Base-by-base conservation (phyloP, 1,140 invertebrate genomes). In the Nephotettix cincticeps region DNA sequence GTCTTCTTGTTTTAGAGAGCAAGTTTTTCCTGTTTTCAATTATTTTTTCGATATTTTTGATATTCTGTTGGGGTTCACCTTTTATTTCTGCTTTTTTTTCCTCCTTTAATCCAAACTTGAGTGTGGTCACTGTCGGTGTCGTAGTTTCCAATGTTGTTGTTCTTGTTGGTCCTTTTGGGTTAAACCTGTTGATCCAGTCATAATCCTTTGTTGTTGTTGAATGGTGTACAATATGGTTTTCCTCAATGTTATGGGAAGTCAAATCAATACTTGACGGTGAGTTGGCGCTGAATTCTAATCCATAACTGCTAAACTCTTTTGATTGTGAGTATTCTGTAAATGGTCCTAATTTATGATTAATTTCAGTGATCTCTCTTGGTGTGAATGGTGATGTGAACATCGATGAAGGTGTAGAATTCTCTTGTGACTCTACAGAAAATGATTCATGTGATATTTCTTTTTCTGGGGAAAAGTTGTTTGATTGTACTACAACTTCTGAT, bases 1-100 rank as follows among this genome's bases (percentile, higher is more conserved):
- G 56, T 43, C 69, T 72, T 47, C 70, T 70, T 1, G 72, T 68
- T 69, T 17, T 73, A 29, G 74, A 72, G 68, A 75, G 74, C 54
- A 75, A 67, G 23, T 30, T 70, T 58, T 73, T 73, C 21, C 74
- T 28, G 43, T 75, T 73, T 30, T 56, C 23, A 9, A 32, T 63
- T 14, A 63, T 63, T 63, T 61, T 40, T 6, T 65, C 29, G 3
- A 65, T 65, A 36, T 65, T 65, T 19, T 65, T 65, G 2, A 61
- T 61, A 29, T 61, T 61, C 28, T 61, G 21, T 29, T 61, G 14
- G 11, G 56, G 56, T 61, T 61, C 25, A 11, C 23, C 51, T 67
- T 13, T 28, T 13, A n/a, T 23, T 19, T 19, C 65, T 9, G 17
- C 9, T 67, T 43, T 67, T 67, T 58, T 45, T 43, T 51, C 36